phyloP scores from a whole-genome alignment of 2,888 invertebrate species.

The Ochropleura leucogaster region DNA sequence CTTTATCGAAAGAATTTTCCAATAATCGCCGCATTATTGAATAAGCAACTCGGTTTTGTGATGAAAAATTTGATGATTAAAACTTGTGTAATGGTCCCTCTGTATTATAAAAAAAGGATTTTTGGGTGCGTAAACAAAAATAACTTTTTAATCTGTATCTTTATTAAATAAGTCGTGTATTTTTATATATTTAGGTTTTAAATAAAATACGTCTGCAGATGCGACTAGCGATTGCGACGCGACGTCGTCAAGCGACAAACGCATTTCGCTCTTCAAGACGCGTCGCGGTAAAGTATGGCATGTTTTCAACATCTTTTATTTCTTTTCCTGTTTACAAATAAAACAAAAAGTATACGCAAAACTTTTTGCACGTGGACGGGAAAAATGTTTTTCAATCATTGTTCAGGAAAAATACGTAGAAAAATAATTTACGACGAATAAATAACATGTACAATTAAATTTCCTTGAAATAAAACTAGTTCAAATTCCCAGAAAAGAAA shows the following conservation, averaged over 20 bases:
- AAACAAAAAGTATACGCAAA: background rate
- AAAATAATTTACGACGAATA: background rate
- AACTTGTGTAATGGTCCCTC: constrained; percentile 68
- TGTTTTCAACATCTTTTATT: background rate
- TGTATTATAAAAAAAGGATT: constrained; percentile 52
- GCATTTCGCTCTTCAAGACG: no score
- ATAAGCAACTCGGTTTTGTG: constrained; percentile 80
- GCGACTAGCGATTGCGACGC: background rate
- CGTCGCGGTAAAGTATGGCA: background rate
- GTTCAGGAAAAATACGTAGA: background rate
- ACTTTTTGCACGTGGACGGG: background rate
- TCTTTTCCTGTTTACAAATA: background rate
- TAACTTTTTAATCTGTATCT: constrained; percentile 9
- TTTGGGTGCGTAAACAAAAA: constrained; percentile 43
- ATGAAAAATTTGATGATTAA: constrained; percentile 79
- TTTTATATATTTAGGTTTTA: constrained; percentile 4
- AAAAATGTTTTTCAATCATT: background rate
- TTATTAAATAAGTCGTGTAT: background rate
- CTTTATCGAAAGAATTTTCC: constrained; percentile 78
- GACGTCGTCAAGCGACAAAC: no score
- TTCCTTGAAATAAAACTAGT: background rate
- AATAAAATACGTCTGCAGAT: background rate
- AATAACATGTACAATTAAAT: background rate
- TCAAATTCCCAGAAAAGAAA: background rate
- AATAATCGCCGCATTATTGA: constrained; percentile 82